These are phyloP conservation scores for Tanytarsus gracilentus DNA, from an alignment of 2,888 invertebrate genomes.

Conservation along the genomic window DNA sequence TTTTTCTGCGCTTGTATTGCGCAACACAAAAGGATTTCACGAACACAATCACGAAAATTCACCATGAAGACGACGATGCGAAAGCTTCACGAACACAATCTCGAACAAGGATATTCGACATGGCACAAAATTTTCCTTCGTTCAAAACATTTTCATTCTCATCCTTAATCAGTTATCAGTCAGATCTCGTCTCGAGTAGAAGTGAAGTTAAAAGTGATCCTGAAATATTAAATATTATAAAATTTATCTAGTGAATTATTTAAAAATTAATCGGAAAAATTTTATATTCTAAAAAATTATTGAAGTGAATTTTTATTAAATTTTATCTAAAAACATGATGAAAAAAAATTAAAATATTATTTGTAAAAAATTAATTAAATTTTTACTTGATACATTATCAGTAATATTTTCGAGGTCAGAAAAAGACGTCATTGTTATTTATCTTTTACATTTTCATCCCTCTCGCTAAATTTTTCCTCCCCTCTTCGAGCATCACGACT, in stretches of 20 bases:
- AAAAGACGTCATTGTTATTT: slow-evolving; percentile 26
- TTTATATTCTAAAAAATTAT: neutral
- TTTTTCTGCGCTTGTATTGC: neutral
- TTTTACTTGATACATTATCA: neutral
- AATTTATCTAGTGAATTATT: neutral
- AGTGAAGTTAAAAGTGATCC: slow-evolving; percentile 7
- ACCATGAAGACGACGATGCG: neutral
- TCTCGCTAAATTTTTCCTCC: too few relatives aligned
- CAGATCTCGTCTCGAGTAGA: slow-evolving; percentile 19
- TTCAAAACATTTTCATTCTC: slow-evolving; percentile 27
- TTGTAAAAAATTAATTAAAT: neutral
- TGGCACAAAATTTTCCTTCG: slow-evolving; percentile 7
- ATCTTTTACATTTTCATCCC: slow-evolving; percentile 9
- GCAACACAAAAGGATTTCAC: slow-evolving; percentile 6
- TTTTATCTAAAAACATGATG: too few relatives aligned
- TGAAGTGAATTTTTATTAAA: neutral
- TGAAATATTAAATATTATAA: neutral
- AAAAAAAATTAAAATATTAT: slow-evolving; percentile 5
- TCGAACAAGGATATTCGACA: slow-evolving; percentile 16
- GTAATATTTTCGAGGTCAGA: slow-evolving; percentile 8
- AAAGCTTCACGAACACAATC: slow-evolving; percentile 5
- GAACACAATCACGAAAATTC: neutral
- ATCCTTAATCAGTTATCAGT: slow-evolving; percentile 30
- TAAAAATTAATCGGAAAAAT: neutral
- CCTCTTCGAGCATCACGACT: too few relatives aligned